Conservation (phyloP, 2,797 vertebrate genomes). For the Hydrocynus forskahlii region DNA sequence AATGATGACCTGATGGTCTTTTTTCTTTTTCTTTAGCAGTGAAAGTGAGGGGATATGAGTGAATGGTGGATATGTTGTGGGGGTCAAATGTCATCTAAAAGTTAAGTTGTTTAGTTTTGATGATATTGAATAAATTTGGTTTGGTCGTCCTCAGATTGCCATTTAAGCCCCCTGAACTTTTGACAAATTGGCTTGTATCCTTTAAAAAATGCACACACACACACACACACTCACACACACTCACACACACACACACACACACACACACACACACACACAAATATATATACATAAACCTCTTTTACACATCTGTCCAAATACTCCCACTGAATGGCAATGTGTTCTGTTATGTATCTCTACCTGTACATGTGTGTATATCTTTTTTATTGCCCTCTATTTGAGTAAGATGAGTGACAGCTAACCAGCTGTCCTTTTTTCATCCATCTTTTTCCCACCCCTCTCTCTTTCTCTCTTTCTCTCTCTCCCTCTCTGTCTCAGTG, state of each 20-base stretch:
- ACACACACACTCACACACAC: no score
- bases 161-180: slow-evolving; percentile 83
- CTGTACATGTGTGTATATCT: slow-evolving; percentile 74
- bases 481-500: slow-evolving; percentile 62
- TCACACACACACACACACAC: slow-evolving; percentile 48
- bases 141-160: slow-evolving; percentile 86
- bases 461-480: slow-evolving; percentile 58
- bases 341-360: slow-evolving; percentile 73
- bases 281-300: slow-evolving; percentile 63
- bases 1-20: no score
- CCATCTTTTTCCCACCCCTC: slow-evolving; percentile 50
- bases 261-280: slow-evolving; percentile 22
- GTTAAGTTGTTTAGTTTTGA: slow-evolving; percentile 76
- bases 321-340: slow-evolving; percentile 66
- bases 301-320: slow-evolving; percentile 54
- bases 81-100: background rate
- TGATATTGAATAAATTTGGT: slow-evolving; percentile 74
- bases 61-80: background rate
- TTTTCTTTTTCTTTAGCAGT: no score
- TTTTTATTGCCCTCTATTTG: slow-evolving; percentile 79
- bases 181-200: slow-evolving; percentile 79
- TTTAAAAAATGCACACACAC: no score
- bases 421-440: slow-evolving; percentile 83
- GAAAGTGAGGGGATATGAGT: background rate
- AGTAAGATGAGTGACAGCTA: slow-evolving; percentile 80